Evolutionary conservation across 2,113 vertebrate species (phyloP).

Genomic region (Apistogramma diplotaenia): DNA sequence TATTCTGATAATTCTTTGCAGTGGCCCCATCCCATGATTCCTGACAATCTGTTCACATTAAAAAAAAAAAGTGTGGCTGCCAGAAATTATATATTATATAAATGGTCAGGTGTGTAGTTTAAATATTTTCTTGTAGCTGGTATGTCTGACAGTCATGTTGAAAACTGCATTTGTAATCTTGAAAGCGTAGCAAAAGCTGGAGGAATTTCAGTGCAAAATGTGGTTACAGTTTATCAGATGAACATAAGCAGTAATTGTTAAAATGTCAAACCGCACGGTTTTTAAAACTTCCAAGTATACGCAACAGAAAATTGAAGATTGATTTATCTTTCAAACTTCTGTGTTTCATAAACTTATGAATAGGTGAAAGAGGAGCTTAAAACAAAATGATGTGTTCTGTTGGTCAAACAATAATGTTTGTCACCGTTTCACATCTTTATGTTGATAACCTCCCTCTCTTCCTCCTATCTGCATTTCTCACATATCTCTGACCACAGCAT

Average conservation of each 20-base stretch:
- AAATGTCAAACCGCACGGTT: not conserved
- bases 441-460: conserved; percentile 1
- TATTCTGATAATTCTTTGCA: not conserved
- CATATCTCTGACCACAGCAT: not conserved
- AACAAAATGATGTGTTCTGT: not conserved
- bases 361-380: not conserved
- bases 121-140: not conserved
- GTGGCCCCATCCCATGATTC: not conserved
- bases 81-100: not conserved
- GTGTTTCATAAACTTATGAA: not conserved
- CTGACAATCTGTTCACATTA: not conserved
- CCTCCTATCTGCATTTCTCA: too few relatives aligned
- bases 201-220: not conserved
- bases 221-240: not conserved
- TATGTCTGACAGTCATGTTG: not conserved
- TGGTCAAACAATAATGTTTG: not conserved
- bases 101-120: not conserved
- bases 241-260: not conserved
- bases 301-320: not conserved
- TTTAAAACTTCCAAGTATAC: not conserved
- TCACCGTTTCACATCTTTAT: conserved; percentile 14
- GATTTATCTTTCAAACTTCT: not conserved
- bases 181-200: not conserved
- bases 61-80: not conserved
- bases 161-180: not conserved